Evolutionary conservation across 2,113 vertebrate genomes (phyloP).

Genomic region (Elanus axillaris): DNA sequence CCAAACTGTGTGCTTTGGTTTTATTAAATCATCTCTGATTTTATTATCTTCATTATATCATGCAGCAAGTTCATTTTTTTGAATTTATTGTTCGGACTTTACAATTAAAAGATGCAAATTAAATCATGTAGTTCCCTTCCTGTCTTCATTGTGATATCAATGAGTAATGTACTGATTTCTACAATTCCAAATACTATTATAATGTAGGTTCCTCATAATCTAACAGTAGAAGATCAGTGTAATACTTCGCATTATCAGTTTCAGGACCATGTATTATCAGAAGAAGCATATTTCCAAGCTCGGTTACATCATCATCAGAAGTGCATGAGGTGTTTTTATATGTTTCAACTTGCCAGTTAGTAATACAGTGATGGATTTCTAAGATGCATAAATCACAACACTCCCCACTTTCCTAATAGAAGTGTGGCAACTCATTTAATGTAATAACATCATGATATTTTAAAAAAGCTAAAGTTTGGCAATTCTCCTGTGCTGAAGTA

Average conservation of each 20-base stretch:
- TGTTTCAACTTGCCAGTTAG: neutral
- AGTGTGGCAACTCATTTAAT: neutral
- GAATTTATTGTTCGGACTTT: neutral
- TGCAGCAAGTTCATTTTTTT: constrained; percentile 16
- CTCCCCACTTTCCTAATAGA: neutral
- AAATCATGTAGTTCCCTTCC: neutral
- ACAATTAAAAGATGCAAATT: constrained; percentile 30
- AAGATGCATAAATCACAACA: neutral
- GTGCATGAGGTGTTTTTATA: neutral
- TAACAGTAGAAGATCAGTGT: neutral
- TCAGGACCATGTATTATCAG: neutral
- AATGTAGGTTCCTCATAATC: neutral
- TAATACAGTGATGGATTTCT: neutral
- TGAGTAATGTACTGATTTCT: neutral
- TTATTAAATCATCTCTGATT: constrained; percentile 50
- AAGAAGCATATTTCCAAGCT: neutral
- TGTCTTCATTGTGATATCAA: neutral
- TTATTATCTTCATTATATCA: constrained; percentile 8
- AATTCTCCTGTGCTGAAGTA: neutral
- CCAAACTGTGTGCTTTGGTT: neutral
- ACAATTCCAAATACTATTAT: neutral
- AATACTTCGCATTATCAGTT: neutral
- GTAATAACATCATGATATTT: neutral
- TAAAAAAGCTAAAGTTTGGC: neutral
- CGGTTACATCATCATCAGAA: neutral